Percentiles rank a stretch among this genome's conserved stretches.
Conservation (phyloP, 2,113 vertebrate genomes). For the Microcebus jonahi region DNA sequence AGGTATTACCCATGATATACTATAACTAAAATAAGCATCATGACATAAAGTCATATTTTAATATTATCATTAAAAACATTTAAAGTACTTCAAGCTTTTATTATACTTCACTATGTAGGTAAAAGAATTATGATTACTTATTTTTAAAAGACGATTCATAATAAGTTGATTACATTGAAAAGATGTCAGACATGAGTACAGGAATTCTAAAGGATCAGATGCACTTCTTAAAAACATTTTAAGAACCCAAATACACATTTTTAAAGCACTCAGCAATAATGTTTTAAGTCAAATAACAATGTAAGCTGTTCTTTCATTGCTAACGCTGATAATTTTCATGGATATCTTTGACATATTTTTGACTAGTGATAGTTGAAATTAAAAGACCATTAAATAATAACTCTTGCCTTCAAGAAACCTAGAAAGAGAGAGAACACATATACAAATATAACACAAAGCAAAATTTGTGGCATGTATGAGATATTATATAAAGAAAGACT, state of each 20-base stretch:
- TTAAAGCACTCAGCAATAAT: not conserved
- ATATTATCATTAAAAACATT: not conserved
- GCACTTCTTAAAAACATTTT: not conserved
- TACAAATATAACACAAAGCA: not conserved
- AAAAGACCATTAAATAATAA: not conserved
- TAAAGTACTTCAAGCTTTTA: not conserved
- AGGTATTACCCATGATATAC: not conserved
- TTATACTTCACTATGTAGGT: not conserved
- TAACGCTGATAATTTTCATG: not conserved
- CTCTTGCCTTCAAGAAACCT: not conserved
- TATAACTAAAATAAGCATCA: constrained; percentile 15
- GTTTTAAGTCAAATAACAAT: not conserved
- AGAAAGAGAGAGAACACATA: not conserved
- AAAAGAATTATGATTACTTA: not conserved
- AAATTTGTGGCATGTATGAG: not conserved
- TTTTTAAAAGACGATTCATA: not conserved
- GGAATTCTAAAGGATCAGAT: not conserved
- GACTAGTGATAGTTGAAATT: not conserved
- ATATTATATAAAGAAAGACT: not conserved
- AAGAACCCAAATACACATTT: not conserved
- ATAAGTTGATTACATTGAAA: not conserved
- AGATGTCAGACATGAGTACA: not conserved
- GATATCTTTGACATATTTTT: not conserved
- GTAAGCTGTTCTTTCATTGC: not conserved
- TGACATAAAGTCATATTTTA: not conserved